These are phyloP conservation scores for Nephila pilipes DNA, from an alignment of 1,140 invertebrate species.

Conservation along the genomic window DNA sequence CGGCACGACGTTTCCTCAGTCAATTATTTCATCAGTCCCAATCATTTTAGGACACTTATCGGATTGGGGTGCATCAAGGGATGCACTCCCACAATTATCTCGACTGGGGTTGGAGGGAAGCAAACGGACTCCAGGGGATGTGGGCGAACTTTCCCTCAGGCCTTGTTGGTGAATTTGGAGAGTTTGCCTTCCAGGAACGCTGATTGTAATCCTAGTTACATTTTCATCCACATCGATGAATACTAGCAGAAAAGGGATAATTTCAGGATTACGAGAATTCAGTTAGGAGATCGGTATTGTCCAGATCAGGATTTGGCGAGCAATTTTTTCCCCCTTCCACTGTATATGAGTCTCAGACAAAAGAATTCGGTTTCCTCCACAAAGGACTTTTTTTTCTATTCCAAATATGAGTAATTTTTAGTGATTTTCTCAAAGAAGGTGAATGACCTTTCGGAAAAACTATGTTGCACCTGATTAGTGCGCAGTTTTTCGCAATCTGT, in stretches of 20 bases:
- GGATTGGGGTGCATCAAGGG: constrained; percentile 42
- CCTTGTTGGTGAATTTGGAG: constrained; percentile 3
- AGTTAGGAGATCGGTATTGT: background rate
- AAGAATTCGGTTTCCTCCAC: background rate
- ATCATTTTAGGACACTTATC: constrained; percentile 70
- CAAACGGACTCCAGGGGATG: constrained; percentile 34
- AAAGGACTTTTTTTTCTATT: background rate
- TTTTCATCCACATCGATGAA: constrained; percentile 30
- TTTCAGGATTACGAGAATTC: constrained; percentile 55
- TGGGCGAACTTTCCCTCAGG: constrained; percentile 20
- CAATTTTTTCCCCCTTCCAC: background rate
- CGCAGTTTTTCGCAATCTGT: too few species aligned
- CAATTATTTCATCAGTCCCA: constrained; percentile 70
- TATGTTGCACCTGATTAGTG: too few species aligned
- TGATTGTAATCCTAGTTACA: constrained; percentile 51
- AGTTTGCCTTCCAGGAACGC: constrained; percentile 5
- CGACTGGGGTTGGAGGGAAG: constrained; percentile 7
- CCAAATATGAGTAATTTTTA: background rate
- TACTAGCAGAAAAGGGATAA: constrained; percentile 32
- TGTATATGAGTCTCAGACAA: background rate
- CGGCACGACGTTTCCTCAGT: constrained; percentile 12
- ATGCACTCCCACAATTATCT: constrained; percentile 30
- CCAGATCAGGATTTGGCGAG: background rate
- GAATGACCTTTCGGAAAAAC: background rate
- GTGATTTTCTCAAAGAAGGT: background rate